phyloP scores from a whole-genome alignment of 2,797 vertebrate species.

The Melanotaenia parkinsoni region DNA sequence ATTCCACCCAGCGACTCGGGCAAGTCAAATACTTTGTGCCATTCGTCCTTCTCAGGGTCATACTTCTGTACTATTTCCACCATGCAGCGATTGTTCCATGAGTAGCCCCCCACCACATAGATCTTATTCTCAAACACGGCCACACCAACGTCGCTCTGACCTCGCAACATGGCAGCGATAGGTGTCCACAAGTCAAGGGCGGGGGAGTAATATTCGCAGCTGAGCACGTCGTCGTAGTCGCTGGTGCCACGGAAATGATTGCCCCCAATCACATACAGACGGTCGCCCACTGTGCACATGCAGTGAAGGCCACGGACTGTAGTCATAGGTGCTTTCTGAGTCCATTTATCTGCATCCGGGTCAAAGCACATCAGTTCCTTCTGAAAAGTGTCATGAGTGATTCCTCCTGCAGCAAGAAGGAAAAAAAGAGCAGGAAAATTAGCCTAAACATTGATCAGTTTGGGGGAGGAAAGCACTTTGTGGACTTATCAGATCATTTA shows the following conservation, averaged over 20 bases:
- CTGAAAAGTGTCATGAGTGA: constrained; percentile 99
- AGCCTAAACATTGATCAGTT: constrained; percentile 17
- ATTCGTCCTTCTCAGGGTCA: constrained; percentile 97
- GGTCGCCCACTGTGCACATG: constrained; percentile 98
- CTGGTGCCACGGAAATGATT: constrained; percentile 98
- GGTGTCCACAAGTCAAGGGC: constrained; percentile 97
- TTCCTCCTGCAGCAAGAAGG: constrained; percentile 86
- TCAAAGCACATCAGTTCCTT: constrained; percentile 99
- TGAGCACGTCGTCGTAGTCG: constrained; percentile 97
- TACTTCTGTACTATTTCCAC: constrained; percentile 99
- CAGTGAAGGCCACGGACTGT: constrained; percentile 97
- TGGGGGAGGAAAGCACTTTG: constrained; percentile 34
- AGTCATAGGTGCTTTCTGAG: constrained; percentile 96
- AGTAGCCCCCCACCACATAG: constrained; percentile 98
- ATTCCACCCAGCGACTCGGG: constrained; percentile 97
- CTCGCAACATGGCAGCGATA: constrained; percentile 95
- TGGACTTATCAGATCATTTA: constrained; percentile 36
- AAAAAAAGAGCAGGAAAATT: constrained; percentile 16
- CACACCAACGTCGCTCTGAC: constrained; percentile 97
- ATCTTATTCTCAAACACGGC: constrained; percentile 98
- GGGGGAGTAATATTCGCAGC: constrained; percentile 98
- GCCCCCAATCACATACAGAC: constrained; percentile 96
- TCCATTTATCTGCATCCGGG: constrained; percentile 98
- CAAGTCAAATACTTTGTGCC: constrained; percentile 99
- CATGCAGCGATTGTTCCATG: constrained; percentile 99